phyloP scores from a whole-genome alignment of 2,113 vertebrate genomes.

The Apodemus sylvaticus region DNA sequence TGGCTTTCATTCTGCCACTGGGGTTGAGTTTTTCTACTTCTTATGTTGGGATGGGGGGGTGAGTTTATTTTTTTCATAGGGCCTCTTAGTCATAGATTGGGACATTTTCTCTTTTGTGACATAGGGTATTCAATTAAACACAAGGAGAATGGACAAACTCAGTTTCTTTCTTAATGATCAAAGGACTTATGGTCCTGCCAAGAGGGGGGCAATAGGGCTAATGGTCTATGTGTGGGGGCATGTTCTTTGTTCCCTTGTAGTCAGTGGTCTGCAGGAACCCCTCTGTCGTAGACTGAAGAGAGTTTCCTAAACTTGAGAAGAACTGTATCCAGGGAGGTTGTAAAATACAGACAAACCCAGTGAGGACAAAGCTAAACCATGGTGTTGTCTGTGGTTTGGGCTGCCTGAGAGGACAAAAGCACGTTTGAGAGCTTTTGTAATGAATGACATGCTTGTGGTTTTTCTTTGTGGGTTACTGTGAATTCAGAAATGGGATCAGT shows the following conservation, averaged over 20 bases:
- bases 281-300: background rate
- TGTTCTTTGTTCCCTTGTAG: background rate
- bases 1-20: constrained; percentile 44
- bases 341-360: background rate
- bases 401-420: constrained; percentile 1
- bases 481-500: constrained; percentile 41
- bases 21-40: constrained; percentile 54
- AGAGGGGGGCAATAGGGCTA: background rate
- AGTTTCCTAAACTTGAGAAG: background rate
- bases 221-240: background rate
- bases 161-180: background rate
- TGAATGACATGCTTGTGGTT: background rate
- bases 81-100: constrained; percentile 41
- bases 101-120: constrained; percentile 32
- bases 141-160: background rate
- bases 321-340: background rate
- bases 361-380: constrained; percentile 29
- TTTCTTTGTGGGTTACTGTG: constrained; percentile 41
- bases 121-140: constrained; percentile 7
- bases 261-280: background rate
- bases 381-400: constrained; percentile 2
- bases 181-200: background rate
- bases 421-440: background rate
- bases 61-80: constrained; percentile 45
- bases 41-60: constrained; percentile 28